Base-by-base conservation (phyloP, 2,797 vertebrate genomes). In the Sphenopsis melanotis region DNA sequence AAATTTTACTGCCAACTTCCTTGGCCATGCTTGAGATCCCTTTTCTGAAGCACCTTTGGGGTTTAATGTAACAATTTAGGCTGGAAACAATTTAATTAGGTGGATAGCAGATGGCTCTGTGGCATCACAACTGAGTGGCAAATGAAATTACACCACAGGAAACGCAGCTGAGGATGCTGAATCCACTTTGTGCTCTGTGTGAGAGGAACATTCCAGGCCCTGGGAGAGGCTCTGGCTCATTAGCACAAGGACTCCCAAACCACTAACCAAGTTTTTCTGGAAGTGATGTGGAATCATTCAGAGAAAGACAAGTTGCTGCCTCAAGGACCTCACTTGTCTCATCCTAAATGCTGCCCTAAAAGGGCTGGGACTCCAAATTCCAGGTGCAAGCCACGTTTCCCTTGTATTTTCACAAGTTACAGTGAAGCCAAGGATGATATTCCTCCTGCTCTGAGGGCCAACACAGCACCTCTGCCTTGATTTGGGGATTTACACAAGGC, bases 61-160 rank as follows among this genome's bases (percentile, higher is more conserved):
- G 63, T 65, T 89, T 90, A 8, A 29, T 53, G 34, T 12, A 84
- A 64, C 77, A 52, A 85, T 66, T 82, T 42, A 52, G 59, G 75
- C 71, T 72, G 79, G 14, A n/a, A 95, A 91, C 66, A 89, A 94
- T 94, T 89, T 83, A 87, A 89, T 95, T 84, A 94, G 91, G 81
- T 60, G 46, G 64, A 30, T 63, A 60, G 49, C 93, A 95, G 90
- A 96, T 93, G 93, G 93, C 76, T 93, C 64, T 0, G 2, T 70
- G 78, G 90, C 85, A 88, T 77, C 71, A 56, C 76, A 80, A 49
- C 68, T 18, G 71, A 83, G 75, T 20, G 32, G 75, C 72, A 94
- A 92, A 94, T 83, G 90, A 83, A 91, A 93, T 91, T 37, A 83
- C 86, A 83, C 60, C 65, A 55, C 13, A 39, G 86, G 85, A 94